Percentiles rank a stretch among this genome's conserved stretches.
phyloP scores from a whole-genome alignment of 2,113 vertebrate genomes.

The Cyanocitta stelleri region DNA sequence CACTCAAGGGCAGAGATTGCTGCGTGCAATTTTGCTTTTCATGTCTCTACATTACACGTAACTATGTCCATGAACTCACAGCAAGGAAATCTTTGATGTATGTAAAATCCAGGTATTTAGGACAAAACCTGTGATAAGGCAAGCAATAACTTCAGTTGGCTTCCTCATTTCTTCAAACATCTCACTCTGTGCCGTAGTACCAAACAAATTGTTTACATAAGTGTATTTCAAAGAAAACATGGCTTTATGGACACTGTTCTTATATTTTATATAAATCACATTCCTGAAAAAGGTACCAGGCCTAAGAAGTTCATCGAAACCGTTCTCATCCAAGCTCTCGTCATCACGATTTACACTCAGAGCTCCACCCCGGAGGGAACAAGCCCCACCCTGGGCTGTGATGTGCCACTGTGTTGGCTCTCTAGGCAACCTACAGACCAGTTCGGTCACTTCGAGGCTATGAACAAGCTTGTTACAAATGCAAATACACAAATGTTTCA shows the following conservation, averaged over 20 bases:
- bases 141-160: background rate
- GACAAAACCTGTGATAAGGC: background rate
- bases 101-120: conserved; percentile 25
- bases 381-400: conserved; percentile 7
- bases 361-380: background rate
- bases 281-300: background rate
- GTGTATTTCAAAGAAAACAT: background rate
- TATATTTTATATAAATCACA: background rate
- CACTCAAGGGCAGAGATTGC: background rate
- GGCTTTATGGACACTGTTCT: background rate
- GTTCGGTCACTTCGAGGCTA: conserved; percentile 23
- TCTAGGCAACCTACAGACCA: conserved; percentile 29
- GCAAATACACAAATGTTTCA: background rate
- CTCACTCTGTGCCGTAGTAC: background rate
- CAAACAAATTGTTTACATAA: background rate
- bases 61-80: background rate
- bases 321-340: background rate
- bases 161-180: background rate
- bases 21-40: background rate
- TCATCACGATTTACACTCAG: background rate
- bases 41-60: background rate
- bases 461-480: background rate
- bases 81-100: background rate
- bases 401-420: background rate
- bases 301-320: background rate